These are phyloP conservation scores for Microhierax caerulescens DNA, from an alignment of 2,797 vertebrate genomes.

Conservation along the genomic window DNA sequence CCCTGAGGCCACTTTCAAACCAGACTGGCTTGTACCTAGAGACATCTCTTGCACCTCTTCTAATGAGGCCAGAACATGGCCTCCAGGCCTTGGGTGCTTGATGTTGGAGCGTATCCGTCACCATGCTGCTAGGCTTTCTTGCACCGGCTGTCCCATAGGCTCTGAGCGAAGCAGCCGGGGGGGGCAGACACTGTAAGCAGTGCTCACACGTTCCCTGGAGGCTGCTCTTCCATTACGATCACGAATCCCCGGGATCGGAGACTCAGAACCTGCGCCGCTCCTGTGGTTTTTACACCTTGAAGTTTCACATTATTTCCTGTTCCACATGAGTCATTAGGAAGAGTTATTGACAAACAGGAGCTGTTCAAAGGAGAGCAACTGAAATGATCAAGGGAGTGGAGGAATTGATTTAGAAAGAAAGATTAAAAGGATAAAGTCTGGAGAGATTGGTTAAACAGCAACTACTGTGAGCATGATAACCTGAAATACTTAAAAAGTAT, in stretches of 20 bases:
- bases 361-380: constrained; percentile 62
- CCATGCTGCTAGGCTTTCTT: background rate
- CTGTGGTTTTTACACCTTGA: background rate
- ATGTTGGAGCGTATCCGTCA: background rate
- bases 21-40: background rate
- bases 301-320: constrained; percentile 32
- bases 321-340: constrained; percentile 53
- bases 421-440: constrained; percentile 68
- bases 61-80: background rate
- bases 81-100: background rate
- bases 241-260: background rate
- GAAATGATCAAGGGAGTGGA: constrained; percentile 62
- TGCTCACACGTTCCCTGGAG: background rate
- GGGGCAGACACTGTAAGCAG: background rate
- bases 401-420: constrained; percentile 64
- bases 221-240: background rate
- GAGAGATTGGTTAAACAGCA: constrained; percentile 65
- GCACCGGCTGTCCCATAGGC: background rate
- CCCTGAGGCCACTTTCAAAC: background rate
- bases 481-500: constrained; percentile 47
- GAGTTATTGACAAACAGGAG: constrained; percentile 64
- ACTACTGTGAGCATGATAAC: constrained; percentile 52
- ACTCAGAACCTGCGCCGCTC: background rate
- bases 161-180: background rate
- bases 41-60: background rate